Base-by-base conservation (phyloP, 2,888 invertebrate genomes). In the Theretra japonica region DNA sequence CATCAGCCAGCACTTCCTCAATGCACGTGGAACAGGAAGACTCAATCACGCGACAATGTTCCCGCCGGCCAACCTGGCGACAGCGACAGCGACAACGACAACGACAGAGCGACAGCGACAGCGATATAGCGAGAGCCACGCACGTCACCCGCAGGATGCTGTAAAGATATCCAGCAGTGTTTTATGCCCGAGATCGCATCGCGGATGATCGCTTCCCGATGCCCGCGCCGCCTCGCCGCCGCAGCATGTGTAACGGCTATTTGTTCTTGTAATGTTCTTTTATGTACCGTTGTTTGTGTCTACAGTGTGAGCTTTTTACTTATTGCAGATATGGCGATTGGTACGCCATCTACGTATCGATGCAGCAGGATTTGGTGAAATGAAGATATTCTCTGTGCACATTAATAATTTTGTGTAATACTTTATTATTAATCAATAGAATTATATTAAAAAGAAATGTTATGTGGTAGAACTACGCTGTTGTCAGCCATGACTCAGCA, bases 91-190 rank as follows among this genome's bases (percentile, higher is more conserved):
- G 59, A 59, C 60, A 60, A 30, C 60, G 30, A 23, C 33, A 7
- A 21, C 59, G 59, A 60, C 59, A 30, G 25, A n/a, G 62, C 62
- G 62, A 65, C 62, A 62, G n/a, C 28, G 28, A 28, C 28, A 65
- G 19, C 41, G n/a, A 53, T n/a, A 11, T 15, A 41, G 11, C 4
- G 41, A 53, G 53, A 50, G 53, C 19, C n/a, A 53, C 48, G 21
- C 62, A 23, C 65, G 48, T 65, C 65, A 65, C 65, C 23, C 41
- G 65, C 65, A 65, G 65, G 65, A 65, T 65, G 65, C 65, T 48
- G 65, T 65, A 65, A 65, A 65, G 65, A 65, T 65, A 65, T 65
- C 65, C 23, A 6, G 19, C 48, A 25, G 48, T 23, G 23, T 65
- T 62, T 58, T 65, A 65, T 65, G 65, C 48, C 8, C 4, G 41